Base-by-base conservation (phyloP, 37 sponge, comb jelly and placozoan species). In the Hormiphora californensis region DNA sequence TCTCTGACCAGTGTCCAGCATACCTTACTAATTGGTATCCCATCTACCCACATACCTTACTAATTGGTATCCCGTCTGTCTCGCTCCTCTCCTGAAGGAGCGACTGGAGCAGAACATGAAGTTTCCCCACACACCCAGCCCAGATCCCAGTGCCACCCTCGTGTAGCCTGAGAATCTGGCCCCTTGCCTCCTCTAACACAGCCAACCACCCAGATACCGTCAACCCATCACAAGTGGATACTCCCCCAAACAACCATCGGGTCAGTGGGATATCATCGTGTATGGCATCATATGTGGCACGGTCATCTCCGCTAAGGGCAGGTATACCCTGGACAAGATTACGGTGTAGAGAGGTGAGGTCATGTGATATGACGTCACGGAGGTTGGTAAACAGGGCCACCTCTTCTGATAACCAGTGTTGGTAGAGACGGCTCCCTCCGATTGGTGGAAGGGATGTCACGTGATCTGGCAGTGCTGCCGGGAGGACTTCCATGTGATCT, bases 131-230 rank as follows among this genome's bases (percentile, higher is more conserved):
- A 40, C 81, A 73, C 8, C 81, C 81, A 5, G 81, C 81, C 81
- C 81, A 73, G 41, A 73, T 73, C 7, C 81, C 81, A 73, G 46
- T 73, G 5, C 81, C 81, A 21, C 81, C 81, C 81, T 73, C 81
- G 81, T 73, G 81, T 1, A 73, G 81, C 17, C 46, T 73, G n/a
- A 73, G 19, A 0, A 73, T 43, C 23, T 73, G 81, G 27, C 46
- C 32, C 21, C 81, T 43, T 25, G 81, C 81, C 38, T 73, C 81
- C 7, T 1, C n/a, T 7, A 73, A 46, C 2, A 73, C 46, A n/a
- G 28, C 43, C 39, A 73, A 19, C 81, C 81, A 73, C 28, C 46
- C 17, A 7, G 38, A 5, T 23, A 43, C 43, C 46, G 81, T 73
- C 22, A 73, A 28, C 2, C 3, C 22, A 3, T 73, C 44, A 3